Evolutionary conservation across 2,113 vertebrate genomes (phyloP).

Genomic region (Mirounga angustirostris): DNA sequence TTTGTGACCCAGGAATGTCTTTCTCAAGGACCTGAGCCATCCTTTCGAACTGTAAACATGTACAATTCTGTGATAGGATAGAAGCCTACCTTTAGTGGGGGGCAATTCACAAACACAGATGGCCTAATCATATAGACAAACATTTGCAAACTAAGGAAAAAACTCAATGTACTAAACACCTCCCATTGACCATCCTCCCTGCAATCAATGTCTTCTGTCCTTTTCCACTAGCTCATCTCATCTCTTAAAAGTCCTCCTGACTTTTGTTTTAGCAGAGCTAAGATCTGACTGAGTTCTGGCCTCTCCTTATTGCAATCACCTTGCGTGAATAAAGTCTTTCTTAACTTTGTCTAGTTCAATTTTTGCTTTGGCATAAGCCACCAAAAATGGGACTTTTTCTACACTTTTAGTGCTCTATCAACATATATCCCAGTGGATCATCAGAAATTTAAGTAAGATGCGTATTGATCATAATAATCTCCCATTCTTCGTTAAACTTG

Average conservation of each 20-base stretch:
- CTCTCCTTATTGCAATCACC: neutral
- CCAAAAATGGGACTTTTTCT: neutral
- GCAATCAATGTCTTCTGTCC: neutral
- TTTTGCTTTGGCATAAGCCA: neutral
- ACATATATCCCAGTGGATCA: neutral
- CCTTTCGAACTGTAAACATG: neutral
- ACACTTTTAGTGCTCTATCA: neutral
- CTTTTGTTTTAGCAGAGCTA: neutral
- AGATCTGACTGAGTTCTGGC: neutral
- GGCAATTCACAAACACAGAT: neutral
- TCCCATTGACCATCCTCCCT: neutral
- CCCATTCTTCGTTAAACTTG: neutral
- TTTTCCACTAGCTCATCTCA: neutral
- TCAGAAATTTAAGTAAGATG: neutral
- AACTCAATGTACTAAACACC: neutral
- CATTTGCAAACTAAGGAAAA: neutral
- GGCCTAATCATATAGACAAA: neutral
- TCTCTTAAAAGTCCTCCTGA: neutral
- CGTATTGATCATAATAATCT: neutral
- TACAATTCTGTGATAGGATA: neutral
- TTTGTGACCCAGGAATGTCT: neutral
- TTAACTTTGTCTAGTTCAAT: neutral
- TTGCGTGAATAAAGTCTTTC: neutral
- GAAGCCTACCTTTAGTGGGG: neutral
- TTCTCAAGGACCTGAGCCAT: neutral